Evolutionary conservation across 2,797 vertebrate genomes (phyloP), one percentile per base, ranked within the genome.

Genomic region (Lagocephalus sceleratus): DNA sequence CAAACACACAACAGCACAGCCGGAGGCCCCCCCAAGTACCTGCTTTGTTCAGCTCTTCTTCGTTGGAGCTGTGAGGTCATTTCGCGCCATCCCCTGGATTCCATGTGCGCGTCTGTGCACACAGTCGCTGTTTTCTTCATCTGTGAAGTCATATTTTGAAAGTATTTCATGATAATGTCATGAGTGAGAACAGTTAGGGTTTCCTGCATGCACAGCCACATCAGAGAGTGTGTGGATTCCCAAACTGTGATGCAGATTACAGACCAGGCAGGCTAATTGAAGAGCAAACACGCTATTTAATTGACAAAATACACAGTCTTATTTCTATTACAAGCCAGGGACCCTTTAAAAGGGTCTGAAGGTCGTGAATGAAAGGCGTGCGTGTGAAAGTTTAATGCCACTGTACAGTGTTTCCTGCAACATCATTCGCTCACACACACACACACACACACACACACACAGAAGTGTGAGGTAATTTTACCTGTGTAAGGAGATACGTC

Each of bases 361-460:
- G 72, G 51, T 47, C 45, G 59, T 6, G 22, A 51, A 51, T 15
- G 66, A 53, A 46, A 68, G 44, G 60, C 51, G 44, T 15, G 35
- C 21, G 68, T 79, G 75, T 87, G 65, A 85, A 87, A 79, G 73
- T 82, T 84, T 82, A 85, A 87, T 85, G 81, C 58, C 32, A 42
- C 68, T 47, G 8, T 63, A 61, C 79, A 58, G 39, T 51, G 56
- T 63, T 57, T 67, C 57, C 48, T 32, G 45, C 2, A 32, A 32
- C 54, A 63, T 66, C 71, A 54, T 17, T 75, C 76, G 61, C 50
- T 16, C 52, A 14, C 61, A 29, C 54, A 20, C 46, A 25, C 65
- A n/a, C 67, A 63, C 50, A 49, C 54, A 42, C 40, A 43, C 50
- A 47, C 64, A 45, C 64, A 71, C 69, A 56, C 71, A 60, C 50